Percentiles rank a stretch among this genome's conserved stretches.
phyloP scores from a whole-genome alignment of 1,140 invertebrate genomes.

The Fragariocoptes setiger region DNA sequence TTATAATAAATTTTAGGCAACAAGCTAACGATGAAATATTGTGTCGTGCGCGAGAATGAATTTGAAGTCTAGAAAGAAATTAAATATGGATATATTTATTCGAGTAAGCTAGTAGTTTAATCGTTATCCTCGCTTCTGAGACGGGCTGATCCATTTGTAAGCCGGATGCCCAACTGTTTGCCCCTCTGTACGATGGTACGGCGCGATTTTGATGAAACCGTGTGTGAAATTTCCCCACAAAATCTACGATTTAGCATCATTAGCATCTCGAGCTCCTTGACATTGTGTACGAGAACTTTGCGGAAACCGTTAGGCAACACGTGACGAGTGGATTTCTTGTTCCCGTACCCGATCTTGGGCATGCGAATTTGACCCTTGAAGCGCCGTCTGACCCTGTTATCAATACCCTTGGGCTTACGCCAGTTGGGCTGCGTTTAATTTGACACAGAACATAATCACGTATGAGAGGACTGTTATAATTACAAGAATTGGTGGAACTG shows the following conservation, averaged over 20 bases:
- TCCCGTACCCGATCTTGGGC: slow-evolving; percentile 97
- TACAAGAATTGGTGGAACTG: not conserved
- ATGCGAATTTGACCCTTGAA: slow-evolving; percentile 97
- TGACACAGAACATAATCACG: not conserved
- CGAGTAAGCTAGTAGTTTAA: too few relatives aligned
- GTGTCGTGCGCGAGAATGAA: too few relatives aligned
- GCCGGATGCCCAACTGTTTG: slow-evolving; percentile 66
- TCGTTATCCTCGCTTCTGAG: slow-evolving; percentile 91
- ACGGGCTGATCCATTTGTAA: slow-evolving; percentile 81
- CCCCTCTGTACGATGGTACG: slow-evolving; percentile 83
- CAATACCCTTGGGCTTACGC: slow-evolving; percentile 91
- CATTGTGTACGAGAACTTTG: slow-evolving; percentile 58
- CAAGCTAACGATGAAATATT: too few relatives aligned
- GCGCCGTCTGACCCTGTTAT: slow-evolving; percentile 85
- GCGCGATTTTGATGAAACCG: slow-evolving; percentile 77
- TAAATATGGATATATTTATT: too few relatives aligned
- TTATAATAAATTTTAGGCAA: too few relatives aligned
- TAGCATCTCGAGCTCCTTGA: slow-evolving; percentile 81
- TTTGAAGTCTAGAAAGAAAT: too few relatives aligned
- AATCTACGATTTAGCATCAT: slow-evolving; percentile 96
- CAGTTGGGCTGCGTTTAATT: slow-evolving; percentile 30
- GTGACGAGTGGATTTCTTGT: slow-evolving; percentile 64
- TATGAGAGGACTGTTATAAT: not conserved
- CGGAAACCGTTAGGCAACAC: slow-evolving; percentile 90
- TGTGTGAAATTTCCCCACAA: slow-evolving; percentile 87